Evolutionary conservation across 2,113 vertebrate species (phyloP), one percentile per base, ranked within the genome.

Genomic region (Polypterus senegalus): DNA sequence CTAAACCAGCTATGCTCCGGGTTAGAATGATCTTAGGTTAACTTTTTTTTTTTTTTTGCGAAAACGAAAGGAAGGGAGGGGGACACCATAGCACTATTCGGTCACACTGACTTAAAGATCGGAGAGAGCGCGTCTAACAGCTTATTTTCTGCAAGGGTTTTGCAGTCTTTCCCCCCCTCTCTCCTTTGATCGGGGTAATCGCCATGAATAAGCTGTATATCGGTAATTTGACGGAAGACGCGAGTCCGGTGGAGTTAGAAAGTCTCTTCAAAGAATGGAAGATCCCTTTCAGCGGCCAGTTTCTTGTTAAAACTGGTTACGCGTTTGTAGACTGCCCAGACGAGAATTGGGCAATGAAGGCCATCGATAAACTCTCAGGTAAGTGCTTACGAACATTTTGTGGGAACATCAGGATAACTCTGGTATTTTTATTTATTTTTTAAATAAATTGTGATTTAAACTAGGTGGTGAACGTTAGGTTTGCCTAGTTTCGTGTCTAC

Each of bases 151-250:
- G 72, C 61, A 67, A 74, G 74, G 63, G 77, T 73, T 71, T 73
- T 69, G 63, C 72, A 73, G 72, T 72, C 65, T 27, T 71, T 66
- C 70, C 70, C 27, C 27, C 69, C 60, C 62, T 69, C 57, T 73
- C 71, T 67, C 63, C 63, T 74, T 73, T 67, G 73, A 70, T 79
- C 69, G 70, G 65, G 71, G 46, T 8, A 61, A 67, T 67, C 78
- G 91, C 86, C 83, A 97, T 97, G 95, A 98, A 98, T 84, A 97
- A 98, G 90, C 89, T 98, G 69, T 98, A 97, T 72, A 94, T 98
- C 74, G 93, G 95, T 62, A 98, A 97, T 81, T 90, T 98, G 76
- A 91, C 91, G 85, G 91, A 96, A 73, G 89, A 90, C 82, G 86
- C 92, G 75, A 91, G 85, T 78, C 88, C 93, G 49, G 80, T 89